Evolutionary conservation across 2,888 invertebrate species (phyloP), one percentile per base, ranked within the genome.

Genomic region (Ochlodes sylvanus): DNA sequence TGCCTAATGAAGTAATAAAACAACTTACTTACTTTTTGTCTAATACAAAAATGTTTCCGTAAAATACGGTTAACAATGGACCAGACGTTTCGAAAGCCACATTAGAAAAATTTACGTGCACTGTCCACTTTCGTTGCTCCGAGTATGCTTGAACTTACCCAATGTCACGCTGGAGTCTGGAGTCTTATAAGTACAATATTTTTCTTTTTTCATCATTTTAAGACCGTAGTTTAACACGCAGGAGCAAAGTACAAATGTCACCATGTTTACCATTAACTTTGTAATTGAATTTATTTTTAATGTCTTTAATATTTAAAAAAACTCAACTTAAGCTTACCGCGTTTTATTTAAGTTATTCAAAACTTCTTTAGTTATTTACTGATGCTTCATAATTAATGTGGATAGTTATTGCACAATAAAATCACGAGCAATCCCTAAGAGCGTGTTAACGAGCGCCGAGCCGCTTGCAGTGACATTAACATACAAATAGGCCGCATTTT

Each of bases 401-500:
- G 52, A 21, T 14, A 52, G 27, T 27, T 27, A 27, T 52, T 27
- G 21, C 52, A 61, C 61, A 61, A 52, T 62, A 62, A 50, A 62
- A 62, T 62, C 50, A 52, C 52, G 27, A 52, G 32, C 55, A 34
- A 15, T 34, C 34, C 15, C 55, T 15, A 7, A 34, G 15, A 55
- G 32, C n/a, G n/a, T 52, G 52, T 12, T 38, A 62, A 62, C 21
- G 62, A 62, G 52, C 62, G 61, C n/a, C 12, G 27, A 10, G 15
- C 17, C 34, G n/a, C 14, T 38, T 38, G 38, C 52, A 52, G 50
- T 7, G 52, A 62, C 62, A 62, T 52, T 62, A 52, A n/a, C 52
- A 52, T 52, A 41, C 21, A 52, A 62, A 62, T 62, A 21, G 50
- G 38, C 50, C 38, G 52, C 62, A 62, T 52, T 62, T 52, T 52